Percentiles rank a stretch among this genome's conserved stretches.
Evolutionary conservation across 1,140 invertebrate species (phyloP).

Genomic region (Drosophila repletoides): DNA sequence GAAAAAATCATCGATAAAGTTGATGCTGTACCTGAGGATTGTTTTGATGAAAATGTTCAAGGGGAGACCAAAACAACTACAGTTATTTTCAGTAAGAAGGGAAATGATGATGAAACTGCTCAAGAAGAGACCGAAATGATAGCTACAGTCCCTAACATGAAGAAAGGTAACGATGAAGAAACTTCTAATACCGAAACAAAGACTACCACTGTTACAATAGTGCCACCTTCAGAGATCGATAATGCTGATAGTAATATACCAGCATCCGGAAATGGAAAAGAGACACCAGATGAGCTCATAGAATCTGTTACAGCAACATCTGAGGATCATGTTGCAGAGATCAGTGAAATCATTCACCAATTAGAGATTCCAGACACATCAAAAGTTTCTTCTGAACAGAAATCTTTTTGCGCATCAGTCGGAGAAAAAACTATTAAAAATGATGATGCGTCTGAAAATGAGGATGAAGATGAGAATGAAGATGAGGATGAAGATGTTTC

Average conservation of each 20-base stretch:
- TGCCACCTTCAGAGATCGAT: too few relatives aligned
- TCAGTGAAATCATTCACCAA: not conserved
- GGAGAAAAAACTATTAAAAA: too few relatives aligned
- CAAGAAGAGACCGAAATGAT: not conserved
- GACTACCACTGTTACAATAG: too few relatives aligned
- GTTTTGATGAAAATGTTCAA: not conserved
- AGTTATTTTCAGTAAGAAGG: not conserved
- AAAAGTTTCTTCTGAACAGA: not conserved
- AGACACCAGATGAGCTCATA: not conserved
- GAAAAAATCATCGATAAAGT: not conserved
- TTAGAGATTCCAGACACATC: not conserved
- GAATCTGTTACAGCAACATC: not conserved
- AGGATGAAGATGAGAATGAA: constrained; percentile 1
- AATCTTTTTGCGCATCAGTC: too few relatives aligned
- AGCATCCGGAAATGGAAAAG: not conserved
- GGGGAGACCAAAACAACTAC: not conserved
- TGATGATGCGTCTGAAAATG: constrained; percentile 8
- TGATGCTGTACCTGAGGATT: not conserved
- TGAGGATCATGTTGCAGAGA: too few relatives aligned
- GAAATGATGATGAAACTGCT: not conserved
- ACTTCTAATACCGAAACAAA: not conserved
- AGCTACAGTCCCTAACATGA: too few relatives aligned
- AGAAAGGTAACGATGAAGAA: not conserved
- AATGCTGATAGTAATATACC: not conserved
- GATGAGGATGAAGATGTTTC: constrained; percentile 4